Conservation (phyloP, 2,888 invertebrate species). For the Rhogogaster chlorosoma region DNA sequence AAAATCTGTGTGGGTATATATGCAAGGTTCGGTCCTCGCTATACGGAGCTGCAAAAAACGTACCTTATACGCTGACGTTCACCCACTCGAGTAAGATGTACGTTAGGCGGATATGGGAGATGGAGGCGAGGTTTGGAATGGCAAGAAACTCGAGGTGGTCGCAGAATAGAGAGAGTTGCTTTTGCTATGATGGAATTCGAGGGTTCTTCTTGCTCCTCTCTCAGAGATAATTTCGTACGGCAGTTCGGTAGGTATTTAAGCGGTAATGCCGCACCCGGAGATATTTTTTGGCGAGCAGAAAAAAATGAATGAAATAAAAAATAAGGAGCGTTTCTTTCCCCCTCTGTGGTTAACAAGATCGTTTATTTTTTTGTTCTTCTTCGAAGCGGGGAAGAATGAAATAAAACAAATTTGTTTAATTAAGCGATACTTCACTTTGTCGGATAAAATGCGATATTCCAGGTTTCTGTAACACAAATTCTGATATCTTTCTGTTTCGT, state of each 20-base stretch:
- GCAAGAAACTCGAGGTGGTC: slow-evolving; percentile 35
- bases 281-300: not conserved
- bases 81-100: slow-evolving; percentile 34
- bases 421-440: not conserved
- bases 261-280: not conserved
- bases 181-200: not conserved
- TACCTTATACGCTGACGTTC: slow-evolving; percentile 8
- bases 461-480: not conserved
- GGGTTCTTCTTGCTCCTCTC: slow-evolving; percentile 38
- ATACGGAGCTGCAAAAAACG: slow-evolving; percentile 29
- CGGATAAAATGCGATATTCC: not conserved
- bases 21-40: not conserved
- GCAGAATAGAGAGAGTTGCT: not conserved
- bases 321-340: not conserved
- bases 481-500: not conserved
- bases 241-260: slow-evolving; percentile 33
- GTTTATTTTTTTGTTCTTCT: not conserved
- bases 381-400: not conserved
- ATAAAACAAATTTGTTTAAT: not conserved
- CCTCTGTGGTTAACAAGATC: not conserved
- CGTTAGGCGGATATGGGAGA: slow-evolving; percentile 21
- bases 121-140: slow-evolving; percentile 17
- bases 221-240: slow-evolving; percentile 38
- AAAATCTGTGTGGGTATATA: not conserved
- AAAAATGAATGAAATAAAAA: no score